Percentiles rank a stretch among this genome's conserved stretches.
phyloP scores from a whole-genome alignment of 1,140 invertebrate species.

The Papilio aristodemus region DNA sequence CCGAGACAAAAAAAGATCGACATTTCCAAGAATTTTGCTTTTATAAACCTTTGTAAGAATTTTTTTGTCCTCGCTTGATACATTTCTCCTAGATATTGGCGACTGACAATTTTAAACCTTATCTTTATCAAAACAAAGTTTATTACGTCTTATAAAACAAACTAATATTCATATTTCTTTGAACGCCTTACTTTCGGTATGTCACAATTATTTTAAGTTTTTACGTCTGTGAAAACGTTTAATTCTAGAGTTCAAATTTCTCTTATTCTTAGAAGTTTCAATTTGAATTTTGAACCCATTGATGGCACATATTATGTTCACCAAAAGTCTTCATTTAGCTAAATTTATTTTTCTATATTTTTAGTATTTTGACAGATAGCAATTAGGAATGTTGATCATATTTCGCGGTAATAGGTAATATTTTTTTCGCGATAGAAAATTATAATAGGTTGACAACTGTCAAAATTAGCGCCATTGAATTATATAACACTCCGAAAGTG shows the following conservation, averaged over 20 bases:
- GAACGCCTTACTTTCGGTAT: conserved; percentile 1
- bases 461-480: background rate
- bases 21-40: conserved; percentile 51
- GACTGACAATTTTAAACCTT: conserved; percentile 18
- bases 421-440: too few species aligned
- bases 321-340: too few species aligned
- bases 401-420: too few species aligned
- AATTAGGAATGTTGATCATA: too few species aligned
- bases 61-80: conserved; percentile 32
- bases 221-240: background rate
- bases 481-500: background rate
- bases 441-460: too few species aligned
- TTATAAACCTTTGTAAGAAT: conserved; percentile 37
- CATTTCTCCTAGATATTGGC: background rate
- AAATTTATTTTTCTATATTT: too few species aligned
- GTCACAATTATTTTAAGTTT: conserved; percentile 14
- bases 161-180: conserved; percentile 18
- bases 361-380: too few species aligned
- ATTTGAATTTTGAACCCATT: too few species aligned
- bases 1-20: conserved; percentile 44
- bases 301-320: too few species aligned
- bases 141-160: background rate
- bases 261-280: too few species aligned
- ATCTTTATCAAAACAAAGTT: background rate
- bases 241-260: too few species aligned